These are phyloP conservation scores for Anoplius nigerrimus DNA, from an alignment of 2,888 invertebrate species.

Conservation along the genomic window DNA sequence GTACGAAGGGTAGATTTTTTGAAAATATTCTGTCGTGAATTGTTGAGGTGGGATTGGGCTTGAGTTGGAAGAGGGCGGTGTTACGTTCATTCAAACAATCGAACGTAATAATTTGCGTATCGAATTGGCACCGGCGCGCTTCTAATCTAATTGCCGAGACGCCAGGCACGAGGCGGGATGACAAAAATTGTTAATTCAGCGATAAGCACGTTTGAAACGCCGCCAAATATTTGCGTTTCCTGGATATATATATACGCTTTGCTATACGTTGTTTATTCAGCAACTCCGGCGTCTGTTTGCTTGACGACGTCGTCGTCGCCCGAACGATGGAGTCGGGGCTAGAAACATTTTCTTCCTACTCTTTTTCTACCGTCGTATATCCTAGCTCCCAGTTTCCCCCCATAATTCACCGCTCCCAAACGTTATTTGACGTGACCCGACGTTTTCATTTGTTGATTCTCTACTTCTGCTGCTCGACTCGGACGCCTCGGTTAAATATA, in stretches of 20 bases:
- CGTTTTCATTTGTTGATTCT: no score
- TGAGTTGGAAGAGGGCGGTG: no score
- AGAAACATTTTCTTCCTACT: not conserved
- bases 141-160: no score
- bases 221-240: slow-evolving; percentile 34
- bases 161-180: slow-evolving; percentile 27
- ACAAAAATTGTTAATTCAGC: slow-evolving; percentile 41
- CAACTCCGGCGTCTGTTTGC: not conserved
- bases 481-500: no score
- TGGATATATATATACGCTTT: slow-evolving; percentile 1
- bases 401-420: no score
- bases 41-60: no score
- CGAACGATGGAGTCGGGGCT: not conserved
- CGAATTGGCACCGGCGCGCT: slow-evolving; percentile 9
- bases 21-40: no score
- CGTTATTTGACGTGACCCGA: no score
- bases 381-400: no score
- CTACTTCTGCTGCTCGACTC: no score
- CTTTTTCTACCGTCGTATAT: not conserved
- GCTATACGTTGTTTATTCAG: slow-evolving; percentile 6
- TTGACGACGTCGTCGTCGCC: not conserved
- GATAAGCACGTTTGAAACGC: slow-evolving; percentile 26
- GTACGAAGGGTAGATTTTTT: no score
- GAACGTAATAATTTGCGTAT: slow-evolving; percentile 36
- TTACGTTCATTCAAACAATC: no score